Evolutionary conservation across 2,797 vertebrate genomes (phyloP).

Genomic region (Psittacula echo): DNA sequence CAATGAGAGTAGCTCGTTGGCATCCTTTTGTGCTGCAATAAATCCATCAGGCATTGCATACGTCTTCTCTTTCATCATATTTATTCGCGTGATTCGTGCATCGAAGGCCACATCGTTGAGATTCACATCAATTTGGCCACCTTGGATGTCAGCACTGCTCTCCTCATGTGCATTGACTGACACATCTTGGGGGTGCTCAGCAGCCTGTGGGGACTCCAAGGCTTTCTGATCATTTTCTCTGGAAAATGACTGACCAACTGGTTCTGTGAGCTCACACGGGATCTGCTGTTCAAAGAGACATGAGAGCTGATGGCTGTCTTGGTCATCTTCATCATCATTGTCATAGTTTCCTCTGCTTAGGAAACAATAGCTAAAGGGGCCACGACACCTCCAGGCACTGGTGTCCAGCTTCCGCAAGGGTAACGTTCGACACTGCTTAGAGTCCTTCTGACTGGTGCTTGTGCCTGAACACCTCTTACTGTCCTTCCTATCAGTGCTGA

Average conservation of each 20-base stretch:
- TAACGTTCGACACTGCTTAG: constrained; percentile 83
- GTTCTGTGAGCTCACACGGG: constrained; percentile 52
- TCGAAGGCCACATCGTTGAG: constrained; percentile 81
- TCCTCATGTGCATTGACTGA: constrained; percentile 70
- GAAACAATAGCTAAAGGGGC: constrained; percentile 92
- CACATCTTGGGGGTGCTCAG: constrained; percentile 50
- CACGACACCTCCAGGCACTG: constrained; percentile 85
- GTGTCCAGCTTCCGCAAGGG: constrained; percentile 81
- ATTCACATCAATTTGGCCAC: constrained; percentile 67
- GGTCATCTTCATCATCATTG: constrained; percentile 83
- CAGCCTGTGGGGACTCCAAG: constrained; percentile 18
- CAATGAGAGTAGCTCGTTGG: constrained; percentile 88
- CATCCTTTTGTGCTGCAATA: constrained; percentile 89
- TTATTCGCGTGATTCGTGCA: constrained; percentile 82
- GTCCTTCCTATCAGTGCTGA: constrained; percentile 75
- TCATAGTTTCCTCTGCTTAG: constrained; percentile 79
- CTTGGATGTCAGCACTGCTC: constrained; percentile 64
- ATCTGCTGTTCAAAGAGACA: constrained; percentile 66
- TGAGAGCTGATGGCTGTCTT: constrained; percentile 68
- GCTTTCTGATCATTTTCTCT: constrained; percentile 55
- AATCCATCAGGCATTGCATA: constrained; percentile 91
- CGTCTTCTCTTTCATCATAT: constrained; percentile 89
- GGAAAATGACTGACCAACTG: not conserved
- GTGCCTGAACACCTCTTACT: constrained; percentile 74
- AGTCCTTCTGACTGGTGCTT: constrained; percentile 81